phyloP scores from a whole-genome alignment of 2,888 invertebrate genomes.

The Melieria picta region DNA sequence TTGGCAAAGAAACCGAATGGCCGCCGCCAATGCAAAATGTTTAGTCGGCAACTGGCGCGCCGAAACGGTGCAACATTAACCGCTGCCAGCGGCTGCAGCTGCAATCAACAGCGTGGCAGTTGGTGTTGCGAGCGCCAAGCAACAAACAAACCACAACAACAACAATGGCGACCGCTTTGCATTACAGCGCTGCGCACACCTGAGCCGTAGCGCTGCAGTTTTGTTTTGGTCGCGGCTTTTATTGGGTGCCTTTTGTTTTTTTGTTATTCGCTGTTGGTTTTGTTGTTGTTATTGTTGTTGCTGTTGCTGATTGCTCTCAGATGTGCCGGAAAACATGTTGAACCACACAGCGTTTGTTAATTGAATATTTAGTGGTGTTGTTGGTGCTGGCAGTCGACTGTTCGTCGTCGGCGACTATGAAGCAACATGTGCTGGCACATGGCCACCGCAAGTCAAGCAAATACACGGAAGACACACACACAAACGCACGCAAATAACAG shows the following conservation, averaged over 20 bases:
- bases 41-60: neutral
- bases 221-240: too few relatives aligned
- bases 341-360: neutral
- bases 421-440: neutral
- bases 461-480: too few relatives aligned
- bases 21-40: neutral
- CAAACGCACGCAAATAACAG: too few relatives aligned
- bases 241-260: too few relatives aligned
- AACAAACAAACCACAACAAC: slow-evolving; percentile 1
- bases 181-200: neutral
- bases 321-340: slow-evolving; percentile 10
- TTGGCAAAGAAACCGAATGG: neutral
- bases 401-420: too few relatives aligned
- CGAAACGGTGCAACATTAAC: neutral
- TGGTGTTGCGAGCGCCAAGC: neutral
- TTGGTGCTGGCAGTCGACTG: too few relatives aligned
- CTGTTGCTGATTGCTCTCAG: neutral
- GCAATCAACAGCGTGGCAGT: neutral
- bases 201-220: neutral
- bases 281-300: neutral
- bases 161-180: neutral
- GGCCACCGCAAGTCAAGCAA: too few relatives aligned
- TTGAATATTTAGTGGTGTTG: neutral
- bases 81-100: neutral
- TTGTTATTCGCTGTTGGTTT: neutral